Evolutionary conservation across 1,140 invertebrate genomes (phyloP), one percentile per base, ranked within the genome.

Genomic region (Tetramorium alpestre): DNA sequence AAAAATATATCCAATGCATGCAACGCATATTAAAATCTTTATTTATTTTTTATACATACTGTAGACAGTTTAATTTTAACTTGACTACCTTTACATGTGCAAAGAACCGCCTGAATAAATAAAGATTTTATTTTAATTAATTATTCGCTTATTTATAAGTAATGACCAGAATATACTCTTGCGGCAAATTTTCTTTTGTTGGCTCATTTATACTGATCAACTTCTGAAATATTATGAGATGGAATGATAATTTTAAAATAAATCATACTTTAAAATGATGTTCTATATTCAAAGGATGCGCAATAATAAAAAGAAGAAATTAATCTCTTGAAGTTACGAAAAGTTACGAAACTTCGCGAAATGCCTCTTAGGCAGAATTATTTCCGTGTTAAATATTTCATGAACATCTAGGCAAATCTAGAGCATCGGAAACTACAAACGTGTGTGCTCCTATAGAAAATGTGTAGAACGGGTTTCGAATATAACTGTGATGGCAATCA

Each of bases 401-500:
- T 44, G 18, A 33, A 22, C 54, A 38, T 56, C 18, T n/a, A 54
- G 18, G 47, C 18, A 54, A 73, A 77, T 77, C 22, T 18, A 75
- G 10, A 75, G 28, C 47, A 72, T 62, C 33, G 64, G 18, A 77
- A 77, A 77, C 64, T 33, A 33, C 33, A 33, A 1, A 77, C 28
- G 18, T 16, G 8, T 62, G 56, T 60, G 25, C 28, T 58, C 7
- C 22, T 38, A 0, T 25, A 28, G 6, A 38, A 41, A n/a, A 16
- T 6, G 13, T 58, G 13, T 25, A 51, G 56, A 67, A 56, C 44
- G 25, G 22, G 13, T 28, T 3, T 18, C 28, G n/a, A 5, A 73
- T 0, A 22, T 58, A 56, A 41, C 54, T 58, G 54, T 58, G 54
- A 58, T 75, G 38, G 65, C 81, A 69, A 86, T 89, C 84, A 65